Percentiles rank a stretch among this genome's conserved stretches.
Conservation (phyloP, 2,888 invertebrate species). For the Heliconius hortense region DNA sequence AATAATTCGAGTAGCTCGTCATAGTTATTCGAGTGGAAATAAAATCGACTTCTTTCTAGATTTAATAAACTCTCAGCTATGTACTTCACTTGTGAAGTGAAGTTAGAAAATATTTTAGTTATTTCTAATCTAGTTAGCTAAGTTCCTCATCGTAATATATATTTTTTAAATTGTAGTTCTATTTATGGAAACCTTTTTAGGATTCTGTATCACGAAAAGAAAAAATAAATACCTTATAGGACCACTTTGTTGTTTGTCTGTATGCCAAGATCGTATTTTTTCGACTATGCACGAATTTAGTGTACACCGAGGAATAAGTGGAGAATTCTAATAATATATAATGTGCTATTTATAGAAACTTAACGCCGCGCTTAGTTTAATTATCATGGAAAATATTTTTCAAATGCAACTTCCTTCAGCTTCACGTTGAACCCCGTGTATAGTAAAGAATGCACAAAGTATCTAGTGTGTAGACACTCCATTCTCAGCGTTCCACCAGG, state of each 20-base stretch:
- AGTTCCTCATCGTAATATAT: background rate
- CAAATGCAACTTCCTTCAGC: background rate
- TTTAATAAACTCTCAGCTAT: background rate
- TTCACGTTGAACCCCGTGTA: background rate
- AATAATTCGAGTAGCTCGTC: too few relatives aligned
- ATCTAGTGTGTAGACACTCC: too few relatives aligned
- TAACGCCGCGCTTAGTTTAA: too few relatives aligned
- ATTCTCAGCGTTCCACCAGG: background rate
- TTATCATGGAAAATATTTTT: background rate
- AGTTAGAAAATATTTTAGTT: background rate
- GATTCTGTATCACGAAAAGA: too few relatives aligned
- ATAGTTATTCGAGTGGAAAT: background rate
- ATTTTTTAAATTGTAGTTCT: background rate
- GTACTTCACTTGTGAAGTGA: background rate
- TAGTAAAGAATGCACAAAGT: background rate
- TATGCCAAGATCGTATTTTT: too few relatives aligned
- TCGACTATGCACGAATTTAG: too few relatives aligned
- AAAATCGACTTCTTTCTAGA: background rate
- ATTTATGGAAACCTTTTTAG: too few relatives aligned
- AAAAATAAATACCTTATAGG: too few relatives aligned
- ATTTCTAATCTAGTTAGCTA: background rate
- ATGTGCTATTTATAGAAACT: too few relatives aligned
- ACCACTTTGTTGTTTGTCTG: background rate
- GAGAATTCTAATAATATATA: too few relatives aligned
- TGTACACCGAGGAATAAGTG: background rate